Evolutionary conservation across 2,113 vertebrate genomes (phyloP), one percentile per base, ranked within the genome.

Genomic region (Isichthys henryi): DNA sequence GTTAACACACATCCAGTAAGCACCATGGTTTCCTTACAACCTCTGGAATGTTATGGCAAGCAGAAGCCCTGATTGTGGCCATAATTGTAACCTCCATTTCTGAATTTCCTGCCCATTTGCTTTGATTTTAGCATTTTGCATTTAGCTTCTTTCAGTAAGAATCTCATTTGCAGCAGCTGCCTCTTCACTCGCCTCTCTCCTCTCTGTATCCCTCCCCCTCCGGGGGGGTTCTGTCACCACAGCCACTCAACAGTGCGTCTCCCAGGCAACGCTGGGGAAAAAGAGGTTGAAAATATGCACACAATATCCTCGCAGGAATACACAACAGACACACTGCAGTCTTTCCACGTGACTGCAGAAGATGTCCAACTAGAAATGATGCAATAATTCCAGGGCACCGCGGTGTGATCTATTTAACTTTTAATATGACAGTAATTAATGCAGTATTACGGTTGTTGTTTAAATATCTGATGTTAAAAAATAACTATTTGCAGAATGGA

Each of bases 231-330:
- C 87, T 39, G 56, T 39, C 80, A 84, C 52, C 45, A 52, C 53
- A 46, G 43, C 45, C 52, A 31, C 86, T 62, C 50, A 77, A 45
- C 50, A 43, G 2, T 50, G 74, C 19, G 39, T 89, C 88, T 89
- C 88, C 88, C 74, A 43, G 74, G 50, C 88, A 89, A 89, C 70
- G 21, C 88, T 45, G 10, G 58, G 87, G 43, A 43, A 45, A 88
- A 77, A 23, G 88, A 83, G 88, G 13, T 89, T 53, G 70, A 89
- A 83, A 82, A 83, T 82, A 77, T 82, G 46, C 46, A 83, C 88
- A 87, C 52, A 62, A 56, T 58, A 87, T 39, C 87, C 87, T 88
- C 56, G 19, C 35, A 88, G 31, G 87, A 66, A 62, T 62, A 62
- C 19, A 43, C 31, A 46, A 88, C 52, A 62, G 52, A 88, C 87